These are phyloP conservation scores for Piprites chloris DNA, from an alignment of 2,113 vertebrate species.

Conservation along the genomic window DNA sequence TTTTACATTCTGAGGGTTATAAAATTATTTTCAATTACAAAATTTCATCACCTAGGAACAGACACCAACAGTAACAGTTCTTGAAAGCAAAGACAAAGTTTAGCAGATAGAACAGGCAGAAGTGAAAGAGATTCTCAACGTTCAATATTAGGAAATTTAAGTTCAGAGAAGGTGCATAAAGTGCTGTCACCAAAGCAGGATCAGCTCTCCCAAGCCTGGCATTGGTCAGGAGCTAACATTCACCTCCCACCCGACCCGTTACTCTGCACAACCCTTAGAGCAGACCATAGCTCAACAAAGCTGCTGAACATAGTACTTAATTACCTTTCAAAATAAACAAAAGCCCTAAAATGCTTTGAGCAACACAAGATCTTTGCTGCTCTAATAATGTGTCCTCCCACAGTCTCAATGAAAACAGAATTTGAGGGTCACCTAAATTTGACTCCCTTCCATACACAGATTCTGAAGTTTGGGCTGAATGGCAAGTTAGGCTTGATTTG, in stretches of 20 bases:
- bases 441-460: background rate
- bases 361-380: background rate
- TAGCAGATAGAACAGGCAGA: conserved; percentile 39
- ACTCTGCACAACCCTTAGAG: background rate
- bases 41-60: background rate
- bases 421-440: background rate
- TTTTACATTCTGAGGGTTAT: background rate
- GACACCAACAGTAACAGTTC: conserved; percentile 56
- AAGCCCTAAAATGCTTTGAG: background rate
- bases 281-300: background rate
- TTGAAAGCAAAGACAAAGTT: conserved; percentile 52
- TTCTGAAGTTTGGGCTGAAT: background rate
- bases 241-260: background rate
- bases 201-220: background rate
- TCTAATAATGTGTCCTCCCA: background rate
- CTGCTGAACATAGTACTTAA: background rate
- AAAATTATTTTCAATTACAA: background rate
- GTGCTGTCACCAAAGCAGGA: background rate
- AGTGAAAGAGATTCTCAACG: background rate
- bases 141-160: background rate
- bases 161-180: background rate
- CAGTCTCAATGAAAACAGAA: background rate
- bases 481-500: background rate
- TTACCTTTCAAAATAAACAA: background rate
- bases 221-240: background rate